Evolutionary conservation across 2,113 vertebrate genomes (phyloP), one percentile per base, ranked within the genome.

Genomic region (Erinaceus europaeus): DNA sequence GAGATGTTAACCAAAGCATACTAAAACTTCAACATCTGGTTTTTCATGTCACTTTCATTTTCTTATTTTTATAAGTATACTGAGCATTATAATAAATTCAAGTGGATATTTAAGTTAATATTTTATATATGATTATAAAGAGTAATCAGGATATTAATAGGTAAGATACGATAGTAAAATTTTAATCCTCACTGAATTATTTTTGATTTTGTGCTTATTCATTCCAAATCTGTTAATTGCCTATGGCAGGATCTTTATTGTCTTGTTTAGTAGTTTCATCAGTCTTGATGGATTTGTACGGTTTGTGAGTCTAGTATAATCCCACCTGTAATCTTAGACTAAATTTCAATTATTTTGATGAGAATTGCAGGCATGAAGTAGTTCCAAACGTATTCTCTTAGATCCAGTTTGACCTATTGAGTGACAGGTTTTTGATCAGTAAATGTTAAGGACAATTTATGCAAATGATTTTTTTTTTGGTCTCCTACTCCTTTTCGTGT

Each of bases 391-490:
- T 91, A 38, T 74, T 95, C 46, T 53, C 95, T 69, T 79, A 64
- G 64, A 69, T n/a, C 3, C 9, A 38, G 7, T 65, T 93, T 4
- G 17, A 89, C 72, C 89, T 93, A 87, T 55, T 92, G 83, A 91
- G 36, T 21, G 44, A 86, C 38, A 93, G 78, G 84, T 93, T 69
- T 17, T 68, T 86, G 0, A 83, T 21, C 50, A 78, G 75, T 91
- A 7, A 46, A 90, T 69, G 93, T 91, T 93, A n/a, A 77, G 72
- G 40, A 55, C 32, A 46, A 85, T 27, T 94, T 91, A 94, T 91
- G 32, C 38, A 88, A 89, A 77, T 86, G 75, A 64, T 78, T 92
- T 57, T 48, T 94, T 89, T 57, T 88, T 91, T 68, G 34, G 94
- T 20, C 67, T 12, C 27, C 9, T 20, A 64, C 23, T 75, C 62